These are phyloP conservation scores for Hippocampus zosterae DNA, from an alignment of 2,113 vertebrate genomes.

Conservation along the genomic window DNA sequence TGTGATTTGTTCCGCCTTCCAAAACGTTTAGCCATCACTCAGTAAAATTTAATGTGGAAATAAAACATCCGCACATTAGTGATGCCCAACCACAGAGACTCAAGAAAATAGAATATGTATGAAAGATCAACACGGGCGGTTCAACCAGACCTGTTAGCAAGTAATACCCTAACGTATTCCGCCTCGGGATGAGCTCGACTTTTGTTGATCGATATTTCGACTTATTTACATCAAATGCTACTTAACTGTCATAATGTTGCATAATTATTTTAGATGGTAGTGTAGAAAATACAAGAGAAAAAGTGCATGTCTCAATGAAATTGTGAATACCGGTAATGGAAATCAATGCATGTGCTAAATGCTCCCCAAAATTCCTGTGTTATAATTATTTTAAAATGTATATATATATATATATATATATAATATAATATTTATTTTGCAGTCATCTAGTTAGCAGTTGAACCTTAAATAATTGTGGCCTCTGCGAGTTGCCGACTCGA, in stretches of 20 bases:
- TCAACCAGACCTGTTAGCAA: background rate
- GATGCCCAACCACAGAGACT: background rate
- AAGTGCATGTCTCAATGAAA: background rate
- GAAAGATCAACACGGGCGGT: background rate
- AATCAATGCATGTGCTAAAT: background rate
- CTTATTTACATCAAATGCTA: background rate
- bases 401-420: too few species aligned
- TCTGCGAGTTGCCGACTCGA: background rate
- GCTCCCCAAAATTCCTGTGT: background rate
- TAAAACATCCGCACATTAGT: slow-evolving; percentile 4
- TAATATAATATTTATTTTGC: too few species aligned
- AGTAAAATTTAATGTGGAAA: background rate
- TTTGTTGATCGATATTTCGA: slow-evolving; percentile 1
- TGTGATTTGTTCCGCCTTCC: background rate
- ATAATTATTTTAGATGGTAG: background rate
- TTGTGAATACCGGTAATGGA: background rate
- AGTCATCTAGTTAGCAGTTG: too few species aligned
- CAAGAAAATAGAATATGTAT: background rate
- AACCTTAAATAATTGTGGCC: background rate
- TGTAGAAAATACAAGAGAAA: background rate
- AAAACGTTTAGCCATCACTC: background rate
- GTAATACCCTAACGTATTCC: slow-evolving; percentile 1
- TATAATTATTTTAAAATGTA: too few species aligned
- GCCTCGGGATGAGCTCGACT: background rate
- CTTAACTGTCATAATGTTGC: background rate